These are phyloP conservation scores for Danaus chrysippus DNA, from an alignment of 2,888 invertebrate genomes.

Conservation along the genomic window DNA sequence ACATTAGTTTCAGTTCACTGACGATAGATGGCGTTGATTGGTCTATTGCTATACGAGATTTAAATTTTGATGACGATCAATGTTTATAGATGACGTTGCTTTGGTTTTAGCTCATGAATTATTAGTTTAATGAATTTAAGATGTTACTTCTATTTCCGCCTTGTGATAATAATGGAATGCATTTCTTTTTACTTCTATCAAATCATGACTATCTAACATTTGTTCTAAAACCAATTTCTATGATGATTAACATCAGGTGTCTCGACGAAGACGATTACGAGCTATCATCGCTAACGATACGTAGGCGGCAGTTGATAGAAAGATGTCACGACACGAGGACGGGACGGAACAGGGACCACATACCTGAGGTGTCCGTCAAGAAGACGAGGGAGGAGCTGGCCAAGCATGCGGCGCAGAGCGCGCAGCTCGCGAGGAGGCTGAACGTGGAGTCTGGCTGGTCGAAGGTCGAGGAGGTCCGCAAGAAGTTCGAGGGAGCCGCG, in stretches of 20 bases:
- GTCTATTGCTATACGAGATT: too few species aligned
- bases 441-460: conserved; percentile 74
- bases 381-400: conserved; percentile 65
- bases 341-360: conserved; percentile 52
- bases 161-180: background rate
- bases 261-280: conserved; percentile 60
- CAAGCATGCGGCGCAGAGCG: conserved; percentile 66
- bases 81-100: too few species aligned
- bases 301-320: conserved; percentile 71
- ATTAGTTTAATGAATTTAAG: too few species aligned
- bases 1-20: too few species aligned
- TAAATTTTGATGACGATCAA: too few species aligned
- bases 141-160: too few species aligned
- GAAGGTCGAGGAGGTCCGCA: conserved; percentile 72
- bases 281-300: conserved; percentile 56
- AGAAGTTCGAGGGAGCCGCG: conserved; percentile 68
- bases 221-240: background rate
- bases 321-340: conserved; percentile 68
- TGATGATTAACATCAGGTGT: conserved; percentile 44
- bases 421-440: conserved; percentile 63
- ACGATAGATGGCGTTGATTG: too few species aligned
- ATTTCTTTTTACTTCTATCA: conserved; percentile 4
- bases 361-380: conserved; percentile 67
- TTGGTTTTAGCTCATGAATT: too few species aligned
- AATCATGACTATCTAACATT: background rate